Percentiles rank a stretch among this genome's conserved stretches.
Conservation (phyloP, 2,888 invertebrate species). For the Lydus trimaculatus region DNA sequence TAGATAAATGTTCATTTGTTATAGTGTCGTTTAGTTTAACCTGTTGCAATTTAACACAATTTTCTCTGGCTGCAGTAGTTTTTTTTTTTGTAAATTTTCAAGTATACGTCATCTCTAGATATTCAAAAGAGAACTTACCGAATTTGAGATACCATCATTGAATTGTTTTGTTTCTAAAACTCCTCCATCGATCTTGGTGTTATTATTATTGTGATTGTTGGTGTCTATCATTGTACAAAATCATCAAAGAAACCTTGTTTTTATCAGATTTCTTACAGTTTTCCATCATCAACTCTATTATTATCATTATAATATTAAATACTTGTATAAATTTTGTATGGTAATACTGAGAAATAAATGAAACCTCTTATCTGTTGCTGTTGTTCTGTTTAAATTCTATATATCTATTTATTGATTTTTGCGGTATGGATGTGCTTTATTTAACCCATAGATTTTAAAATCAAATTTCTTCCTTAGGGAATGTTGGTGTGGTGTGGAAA, state of each 20-base stretch:
- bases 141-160: too few relatives aligned
- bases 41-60: not conserved
- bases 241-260: not conserved
- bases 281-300: not conserved
- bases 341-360: not conserved
- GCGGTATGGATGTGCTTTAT: not conserved
- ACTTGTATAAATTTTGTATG: not conserved
- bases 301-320: not conserved
- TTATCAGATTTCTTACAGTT: not conserved
- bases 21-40: not conserved
- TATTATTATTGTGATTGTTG: not conserved
- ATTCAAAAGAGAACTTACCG: not conserved
- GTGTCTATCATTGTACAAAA: not conserved
- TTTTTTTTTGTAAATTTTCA: too few relatives aligned
- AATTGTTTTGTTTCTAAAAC: not conserved
- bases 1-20: not conserved
- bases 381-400: not conserved
- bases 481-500: not conserved
- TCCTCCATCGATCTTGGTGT: not conserved
- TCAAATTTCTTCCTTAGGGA: not conserved
- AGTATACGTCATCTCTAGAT: too few relatives aligned
- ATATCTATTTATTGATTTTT: constrained; percentile 1
- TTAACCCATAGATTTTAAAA: not conserved
- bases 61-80: too few relatives aligned
- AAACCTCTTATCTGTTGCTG: not conserved